Evolutionary conservation across 2,797 vertebrate genomes (phyloP).

Genomic region (Poecilia wingei): DNA sequence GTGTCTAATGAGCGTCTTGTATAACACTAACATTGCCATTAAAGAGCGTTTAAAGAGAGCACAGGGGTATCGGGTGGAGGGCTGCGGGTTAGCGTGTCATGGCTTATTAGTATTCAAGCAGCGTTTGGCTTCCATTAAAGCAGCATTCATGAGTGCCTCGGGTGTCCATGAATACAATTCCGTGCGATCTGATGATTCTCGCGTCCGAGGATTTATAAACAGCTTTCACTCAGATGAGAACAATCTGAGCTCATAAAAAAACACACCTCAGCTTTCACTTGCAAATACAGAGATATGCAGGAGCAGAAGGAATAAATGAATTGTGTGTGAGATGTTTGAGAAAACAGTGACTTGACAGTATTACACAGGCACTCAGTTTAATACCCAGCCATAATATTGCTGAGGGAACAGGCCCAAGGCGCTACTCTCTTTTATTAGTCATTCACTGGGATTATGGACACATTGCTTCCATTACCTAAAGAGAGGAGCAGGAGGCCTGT

Average conservation of each 20-base stretch:
- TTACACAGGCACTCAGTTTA: constrained; percentile 81
- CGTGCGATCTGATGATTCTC: constrained; percentile 54
- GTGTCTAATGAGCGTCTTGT: constrained; percentile 79
- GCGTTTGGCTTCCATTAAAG: constrained; percentile 78
- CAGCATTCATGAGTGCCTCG: constrained; percentile 55
- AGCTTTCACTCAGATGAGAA: constrained; percentile 66
- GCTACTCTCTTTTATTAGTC: constrained; percentile 82
- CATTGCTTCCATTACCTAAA: constrained; percentile 81
- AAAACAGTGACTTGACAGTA: constrained; percentile 80
- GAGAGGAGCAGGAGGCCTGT: constrained; percentile 73
- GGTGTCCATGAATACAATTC: constrained; percentile 47
- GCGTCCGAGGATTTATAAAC: constrained; percentile 60
- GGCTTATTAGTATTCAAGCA: constrained; percentile 81
- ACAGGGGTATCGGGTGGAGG: constrained; percentile 75
- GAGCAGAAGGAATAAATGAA: constrained; percentile 65
- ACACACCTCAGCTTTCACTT: constrained; percentile 60
- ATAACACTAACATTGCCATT: constrained; percentile 77
- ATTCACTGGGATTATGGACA: constrained; percentile 82
- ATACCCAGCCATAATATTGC: constrained; percentile 75
- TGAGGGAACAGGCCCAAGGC: constrained; percentile 77
- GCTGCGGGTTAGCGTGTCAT: constrained; percentile 80
- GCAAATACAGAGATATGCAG: constrained; percentile 57
- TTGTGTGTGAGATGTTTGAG: constrained; percentile 56
- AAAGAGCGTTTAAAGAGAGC: constrained; percentile 77
- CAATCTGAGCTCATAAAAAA: constrained; percentile 60